phyloP scores from a whole-genome alignment of 2,888 invertebrate genomes.

The Lycia hirtaria region DNA sequence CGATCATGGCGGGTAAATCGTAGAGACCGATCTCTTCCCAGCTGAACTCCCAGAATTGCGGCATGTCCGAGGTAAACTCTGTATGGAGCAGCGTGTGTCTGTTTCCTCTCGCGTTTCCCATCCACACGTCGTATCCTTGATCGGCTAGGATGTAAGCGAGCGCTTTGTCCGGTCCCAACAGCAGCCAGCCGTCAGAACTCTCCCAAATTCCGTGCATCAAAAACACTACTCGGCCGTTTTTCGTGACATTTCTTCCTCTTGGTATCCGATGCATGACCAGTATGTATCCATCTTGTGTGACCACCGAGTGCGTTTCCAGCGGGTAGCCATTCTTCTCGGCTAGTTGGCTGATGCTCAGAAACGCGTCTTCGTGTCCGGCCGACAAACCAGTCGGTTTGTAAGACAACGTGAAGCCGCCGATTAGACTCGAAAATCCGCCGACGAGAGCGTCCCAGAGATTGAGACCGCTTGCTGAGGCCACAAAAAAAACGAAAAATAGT shows the following conservation, averaged over 20 bases:
- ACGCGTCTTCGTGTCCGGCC: constrained; percentile 52
- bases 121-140: constrained; percentile 90
- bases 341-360: constrained; percentile 57
- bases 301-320: constrained; percentile 61
- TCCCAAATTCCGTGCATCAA: constrained; percentile 93
- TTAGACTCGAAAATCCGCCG: constrained; percentile 9
- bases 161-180: constrained; percentile 87
- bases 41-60: constrained; percentile 78
- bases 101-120: constrained; percentile 94
- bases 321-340: constrained; percentile 57
- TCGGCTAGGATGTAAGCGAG: constrained; percentile 88
- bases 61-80: constrained; percentile 39
- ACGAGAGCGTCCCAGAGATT: constrained; percentile 36
- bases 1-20: constrained; percentile 90
- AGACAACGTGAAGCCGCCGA: constrained; percentile 11
- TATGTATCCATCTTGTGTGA: constrained; percentile 67
- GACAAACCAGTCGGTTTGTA: too few species aligned
- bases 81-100: constrained; percentile 65
- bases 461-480: constrained; percentile 29
- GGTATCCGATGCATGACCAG: constrained; percentile 65
- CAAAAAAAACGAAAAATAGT: constrained; percentile 23
- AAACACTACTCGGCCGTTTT: constrained; percentile 79
- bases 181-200: constrained; percentile 50
- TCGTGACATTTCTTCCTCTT: constrained; percentile 33
- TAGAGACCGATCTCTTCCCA: constrained; percentile 90